phyloP scores from a whole-genome alignment of 2,888 invertebrate species.

The Hoplodrina ambigua region DNA sequence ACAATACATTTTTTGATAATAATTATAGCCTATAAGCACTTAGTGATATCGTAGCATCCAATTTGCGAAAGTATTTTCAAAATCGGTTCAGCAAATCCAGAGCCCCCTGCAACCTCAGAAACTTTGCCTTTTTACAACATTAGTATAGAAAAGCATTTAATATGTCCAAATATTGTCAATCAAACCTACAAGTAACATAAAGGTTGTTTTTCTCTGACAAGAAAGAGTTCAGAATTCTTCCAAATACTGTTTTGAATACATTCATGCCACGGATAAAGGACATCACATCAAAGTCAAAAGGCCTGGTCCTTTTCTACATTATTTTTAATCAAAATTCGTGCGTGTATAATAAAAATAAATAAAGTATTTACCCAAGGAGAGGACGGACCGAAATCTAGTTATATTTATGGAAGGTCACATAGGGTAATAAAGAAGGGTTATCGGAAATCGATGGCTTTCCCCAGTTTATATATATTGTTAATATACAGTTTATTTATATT shows the following conservation, averaged over 20 bases:
- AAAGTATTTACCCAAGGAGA: slow-evolving; percentile 44
- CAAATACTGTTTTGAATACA: slow-evolving; percentile 3
- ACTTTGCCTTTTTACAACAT: too few species aligned
- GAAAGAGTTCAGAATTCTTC: background rate
- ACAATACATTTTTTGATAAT: too few species aligned
- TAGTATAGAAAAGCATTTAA: background rate
- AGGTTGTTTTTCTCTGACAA: background rate
- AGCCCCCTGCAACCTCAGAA: too few species aligned
- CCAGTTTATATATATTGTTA: slow-evolving; percentile 30
- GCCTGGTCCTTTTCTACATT: background rate
- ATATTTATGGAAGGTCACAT: slow-evolving; percentile 49
- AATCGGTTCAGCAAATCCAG: too few species aligned
- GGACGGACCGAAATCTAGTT: slow-evolving; percentile 18
- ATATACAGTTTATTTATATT: slow-evolving; percentile 41
- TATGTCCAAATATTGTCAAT: background rate
- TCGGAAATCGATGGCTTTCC: slow-evolving; percentile 44
- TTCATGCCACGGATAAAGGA: slow-evolving; percentile 6
- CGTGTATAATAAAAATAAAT: slow-evolving; percentile 42
- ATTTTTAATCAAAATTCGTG: slow-evolving; percentile 40
- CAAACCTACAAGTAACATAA: background rate
- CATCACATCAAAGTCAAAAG: slow-evolving; percentile 17
- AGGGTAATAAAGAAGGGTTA: slow-evolving; percentile 47
- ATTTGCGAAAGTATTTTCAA: too few species aligned
- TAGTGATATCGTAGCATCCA: too few species aligned
- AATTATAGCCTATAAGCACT: too few species aligned